Evolutionary conservation across 2,888 invertebrate species (phyloP), one percentile per base, ranked within the genome.

Genomic region (Nomada flava): DNA sequence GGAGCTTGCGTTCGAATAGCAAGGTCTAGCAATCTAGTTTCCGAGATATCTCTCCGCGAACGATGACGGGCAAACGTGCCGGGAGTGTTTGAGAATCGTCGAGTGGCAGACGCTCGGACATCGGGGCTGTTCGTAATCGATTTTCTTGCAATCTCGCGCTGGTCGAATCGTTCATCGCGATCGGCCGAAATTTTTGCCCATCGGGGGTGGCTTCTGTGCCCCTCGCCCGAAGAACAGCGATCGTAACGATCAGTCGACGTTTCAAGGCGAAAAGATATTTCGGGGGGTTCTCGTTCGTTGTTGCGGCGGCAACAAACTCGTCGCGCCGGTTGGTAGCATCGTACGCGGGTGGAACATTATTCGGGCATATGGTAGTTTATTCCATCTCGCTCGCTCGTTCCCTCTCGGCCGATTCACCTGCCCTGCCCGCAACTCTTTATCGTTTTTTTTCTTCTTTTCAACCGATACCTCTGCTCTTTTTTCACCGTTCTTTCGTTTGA

Each of bases 321-420:
- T 78, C 71, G 64, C 74, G 78, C 72, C 86, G 89, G 88, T 88
- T 87, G 84, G 79, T 72, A 76, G 83, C 80, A 80, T 86, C 88
- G 87, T 91, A 89, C 89, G 92, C 90, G 91, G 92, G 91, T 92
- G 91, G 90, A 91, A 89, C 89, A 89, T 90, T 90, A 91, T 89
- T 92, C 90, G 87, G 90, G 90, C 92, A 92, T 91, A 92, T 92
- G 93, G 91, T 87, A 87, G 87, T 86, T 79, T 87, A 84, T 23
- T 67, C 55, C 47, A 67, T 78, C 76, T 73, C 80, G 59, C 67
- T 78, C 77, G 20, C 72, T 57, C 65, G 47, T 57, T 83, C 82
- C 84, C 85, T 83, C 84, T 84, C 73, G 65, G 64, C 72, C 79
- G 87, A 85, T 92, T 86, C 92, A 92, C 92, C 92, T 92, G 92